Base-by-base conservation (phyloP, 2,113 vertebrate species). In the Seriola aureovittata region DNA sequence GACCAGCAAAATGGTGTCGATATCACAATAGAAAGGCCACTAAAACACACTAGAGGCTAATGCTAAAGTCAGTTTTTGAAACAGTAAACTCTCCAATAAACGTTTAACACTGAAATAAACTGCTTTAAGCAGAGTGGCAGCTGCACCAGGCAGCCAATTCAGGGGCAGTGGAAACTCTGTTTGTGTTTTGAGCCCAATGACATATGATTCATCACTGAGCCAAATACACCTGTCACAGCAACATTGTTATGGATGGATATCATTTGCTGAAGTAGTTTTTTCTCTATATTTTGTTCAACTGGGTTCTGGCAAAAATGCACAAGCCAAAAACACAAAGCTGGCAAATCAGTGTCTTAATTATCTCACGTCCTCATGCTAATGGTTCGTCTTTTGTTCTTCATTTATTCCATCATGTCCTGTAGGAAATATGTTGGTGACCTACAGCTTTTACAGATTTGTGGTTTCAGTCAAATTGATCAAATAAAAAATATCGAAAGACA, bases 1-100 rank as follows among this genome's bases (percentile, higher is more conserved):
- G 4, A 54, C 36, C 36, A 60, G 52, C 23, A 36, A 34, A 8
- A n/a, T 16, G 12, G 52, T 21, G 14, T 34, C 12, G 29, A 48
- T 23, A 12, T 60, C 46, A 71, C 16, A 59, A 81, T n/a, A n/a
- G 9, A 80, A 79, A 81, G 17, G 55, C 58, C 44, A 66, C 68
- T 13, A 8, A 63, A 59, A 38, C 29, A 59, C 36, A 40, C 58
- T 5, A 4, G 48, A 81, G 58, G 48, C 8, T 70, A 60, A 54
- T 6, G 32, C 44, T 48, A 58, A 67, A 67, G 25, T 32, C 10
- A 29, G 13, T 40, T 46, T 65, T n/a, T 44, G 6, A 69, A 42
- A 69, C 29, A 21, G 29, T 44, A 48, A 48, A 19, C 17, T 23
- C 1, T 5, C 1, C 7, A 11, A 21, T 44, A 16, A 75, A 29